Base-by-base conservation (phyloP, 2,888 invertebrate species). In the Anticlea derivata region DNA sequence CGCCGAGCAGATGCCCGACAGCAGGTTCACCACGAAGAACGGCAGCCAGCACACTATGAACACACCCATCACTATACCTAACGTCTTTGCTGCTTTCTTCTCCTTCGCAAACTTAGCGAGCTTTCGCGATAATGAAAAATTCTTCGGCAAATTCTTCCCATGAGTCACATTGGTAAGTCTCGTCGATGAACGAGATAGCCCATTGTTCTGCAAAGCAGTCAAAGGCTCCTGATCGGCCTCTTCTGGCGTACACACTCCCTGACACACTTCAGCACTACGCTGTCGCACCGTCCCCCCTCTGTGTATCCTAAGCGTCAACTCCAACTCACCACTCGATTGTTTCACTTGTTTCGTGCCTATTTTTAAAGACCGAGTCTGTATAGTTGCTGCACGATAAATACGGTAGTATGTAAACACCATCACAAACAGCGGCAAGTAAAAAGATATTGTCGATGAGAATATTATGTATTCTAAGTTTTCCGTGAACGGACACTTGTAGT, bases 401-500 rank as follows among this genome's bases (percentile, higher is more conserved):
- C 96, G 94, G 83, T 97, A 98, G 83, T 99, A 99, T 2, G 99
- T 99, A 84, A 99, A 98, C 61, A 99, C 96, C 98, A 99, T 99
- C 48, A 99, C 97, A 79, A 97, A 94, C 20, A 99, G 91, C 20
- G 99, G 99, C 65, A 98, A 92, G 84, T 99, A 99, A 89, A 99
- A 99, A 11, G 99, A 99, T 73, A 99, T 97, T 59, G 98, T 96
- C 35, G 99, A 99, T 7, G 99, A 99, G 90, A 99, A 98, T 78
- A 99, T 96, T 61, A 99, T 92, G 83, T 99, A 99, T 54, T 97
- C 97, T 67, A 97, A 92, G 85, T 98, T 97, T 83, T 99, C 98
- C 58, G 99, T 99, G 83, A 99, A 99, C 40, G 96, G 95, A 85
- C 99, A 99, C 80, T 96, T 96, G 75, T 94, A 95, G 64, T 94